These are phyloP conservation scores for Nyctereutes procyonoides DNA, from an alignment of 2,113 vertebrate genomes.

Conservation along the genomic window DNA sequence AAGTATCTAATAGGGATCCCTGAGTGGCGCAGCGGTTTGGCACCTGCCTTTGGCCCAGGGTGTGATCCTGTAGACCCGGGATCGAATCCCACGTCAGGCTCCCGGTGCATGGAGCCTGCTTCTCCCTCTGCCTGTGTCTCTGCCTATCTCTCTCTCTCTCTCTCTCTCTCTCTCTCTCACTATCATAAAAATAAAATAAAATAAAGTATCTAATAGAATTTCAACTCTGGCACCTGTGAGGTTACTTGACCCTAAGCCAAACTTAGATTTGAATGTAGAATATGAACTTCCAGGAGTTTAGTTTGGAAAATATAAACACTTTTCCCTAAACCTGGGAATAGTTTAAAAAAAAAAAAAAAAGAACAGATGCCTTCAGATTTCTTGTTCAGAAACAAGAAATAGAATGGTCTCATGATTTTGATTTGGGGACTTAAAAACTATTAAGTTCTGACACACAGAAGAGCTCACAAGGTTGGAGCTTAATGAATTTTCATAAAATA, in stretches of 20 bases:
- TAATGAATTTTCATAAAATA: constrained; percentile 35
- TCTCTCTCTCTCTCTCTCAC: too few species aligned
- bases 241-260: neutral
- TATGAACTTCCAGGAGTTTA: constrained; percentile 4
- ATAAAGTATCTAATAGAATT: neutral
- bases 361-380: neutral
- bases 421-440: constrained; percentile 4
- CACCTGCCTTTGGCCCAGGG: too few species aligned
- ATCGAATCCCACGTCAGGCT: too few species aligned
- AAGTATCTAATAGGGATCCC: neutral
- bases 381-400: neutral
- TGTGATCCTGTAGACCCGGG: too few species aligned
- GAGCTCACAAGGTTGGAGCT: neutral
- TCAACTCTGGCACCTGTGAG: neutral
- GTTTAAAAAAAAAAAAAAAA: neutral
- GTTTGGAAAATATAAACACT: constrained; percentile 25
- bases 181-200: too few species aligned
- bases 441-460: neutral
- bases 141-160: too few species aligned
- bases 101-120: too few species aligned
- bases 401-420: constrained; percentile 11
- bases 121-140: too few species aligned
- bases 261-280: constrained; percentile 23
- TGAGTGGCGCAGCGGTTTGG: too few species aligned
- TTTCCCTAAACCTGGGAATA: constrained; percentile 48